Conservation (phyloP, 2,113 vertebrate species). For the Eclectus roratus region DNA sequence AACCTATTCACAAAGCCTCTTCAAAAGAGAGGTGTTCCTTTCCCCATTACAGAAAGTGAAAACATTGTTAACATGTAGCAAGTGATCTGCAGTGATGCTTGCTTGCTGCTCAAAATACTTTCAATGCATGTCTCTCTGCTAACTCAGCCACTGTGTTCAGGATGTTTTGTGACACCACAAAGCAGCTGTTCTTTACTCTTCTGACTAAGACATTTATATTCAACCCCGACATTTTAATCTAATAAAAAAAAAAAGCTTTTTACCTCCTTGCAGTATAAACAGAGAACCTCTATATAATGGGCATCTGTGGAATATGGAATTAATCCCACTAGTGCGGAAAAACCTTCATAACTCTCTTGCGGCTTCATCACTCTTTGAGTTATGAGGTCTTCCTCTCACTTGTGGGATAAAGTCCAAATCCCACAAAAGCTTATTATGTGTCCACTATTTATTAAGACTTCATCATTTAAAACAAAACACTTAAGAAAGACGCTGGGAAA, state of each 20-base stretch:
- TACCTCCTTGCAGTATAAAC: slow-evolving; percentile 68
- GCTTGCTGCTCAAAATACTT: not conserved
- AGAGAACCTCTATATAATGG: slow-evolving; percentile 72
- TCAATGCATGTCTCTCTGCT: not conserved
- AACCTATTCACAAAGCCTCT: not conserved
- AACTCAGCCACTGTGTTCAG: slow-evolving; percentile 25
- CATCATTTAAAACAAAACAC: slow-evolving; percentile 73
- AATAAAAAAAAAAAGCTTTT: slow-evolving; percentile 63
- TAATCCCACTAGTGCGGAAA: slow-evolving; percentile 73
- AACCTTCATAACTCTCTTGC: slow-evolving; percentile 74
- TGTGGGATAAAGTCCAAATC: slow-evolving; percentile 68
- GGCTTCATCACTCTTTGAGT: slow-evolving; percentile 74
- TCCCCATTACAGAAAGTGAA: not conserved
- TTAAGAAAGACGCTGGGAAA: slow-evolving; percentile 68
- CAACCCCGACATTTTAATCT: slow-evolving; percentile 70
- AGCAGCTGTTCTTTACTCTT: slow-evolving; percentile 68
- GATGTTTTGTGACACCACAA: slow-evolving; percentile 67
- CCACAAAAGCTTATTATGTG: slow-evolving; percentile 73
- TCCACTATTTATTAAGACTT: slow-evolving; percentile 69
- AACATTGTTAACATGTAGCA: not conserved
- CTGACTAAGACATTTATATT: slow-evolving; percentile 69
- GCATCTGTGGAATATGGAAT: slow-evolving; percentile 74
- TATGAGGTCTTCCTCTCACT: slow-evolving; percentile 74
- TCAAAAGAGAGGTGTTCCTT: not conserved
- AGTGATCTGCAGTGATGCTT: not conserved